phyloP scores from a whole-genome alignment of 2,113 vertebrate species.

The Fulmarus glacialis region DNA sequence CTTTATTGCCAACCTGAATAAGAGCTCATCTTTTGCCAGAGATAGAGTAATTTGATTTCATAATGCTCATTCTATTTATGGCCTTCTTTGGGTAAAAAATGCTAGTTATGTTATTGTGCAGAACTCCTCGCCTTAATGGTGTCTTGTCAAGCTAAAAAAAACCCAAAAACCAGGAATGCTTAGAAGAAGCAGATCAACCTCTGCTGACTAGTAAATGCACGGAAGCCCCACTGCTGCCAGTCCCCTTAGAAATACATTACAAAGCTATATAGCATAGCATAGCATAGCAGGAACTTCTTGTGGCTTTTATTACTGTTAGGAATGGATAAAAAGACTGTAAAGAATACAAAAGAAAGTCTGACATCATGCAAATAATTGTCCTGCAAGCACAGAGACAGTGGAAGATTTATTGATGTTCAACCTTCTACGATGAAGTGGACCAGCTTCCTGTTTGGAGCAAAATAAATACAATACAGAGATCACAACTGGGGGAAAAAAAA shows the following conservation, averaged over 20 bases:
- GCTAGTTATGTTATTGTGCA: slow-evolving; percentile 4
- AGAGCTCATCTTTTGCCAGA: slow-evolving; percentile 59
- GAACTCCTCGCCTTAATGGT: background rate
- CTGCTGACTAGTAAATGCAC: background rate
- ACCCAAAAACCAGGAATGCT: background rate
- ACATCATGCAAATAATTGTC: background rate
- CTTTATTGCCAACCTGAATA: slow-evolving; percentile 62
- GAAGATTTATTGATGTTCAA: background rate
- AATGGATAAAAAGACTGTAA: background rate
- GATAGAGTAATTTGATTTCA: slow-evolving; percentile 43
- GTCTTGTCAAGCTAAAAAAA: background rate
- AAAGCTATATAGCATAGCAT: background rate
- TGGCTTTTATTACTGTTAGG: background rate
- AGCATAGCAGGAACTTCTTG: background rate
- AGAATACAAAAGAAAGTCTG: background rate
- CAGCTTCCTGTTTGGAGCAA: background rate
- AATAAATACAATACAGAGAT: background rate
- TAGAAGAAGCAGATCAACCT: background rate
- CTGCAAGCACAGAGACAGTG: background rate
- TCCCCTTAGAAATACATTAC: background rate
- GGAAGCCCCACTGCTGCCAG: background rate
- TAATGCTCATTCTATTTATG: slow-evolving; percentile 60
- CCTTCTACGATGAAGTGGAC: background rate
- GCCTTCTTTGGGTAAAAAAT: slow-evolving; percentile 76
- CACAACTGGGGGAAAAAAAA: background rate